A percentile compares a stretch with the other conserved stretches of the same genome.
phyloP scores from a whole-genome alignment of 1,140 invertebrate genomes.

The Medauroidea extradentata region DNA sequence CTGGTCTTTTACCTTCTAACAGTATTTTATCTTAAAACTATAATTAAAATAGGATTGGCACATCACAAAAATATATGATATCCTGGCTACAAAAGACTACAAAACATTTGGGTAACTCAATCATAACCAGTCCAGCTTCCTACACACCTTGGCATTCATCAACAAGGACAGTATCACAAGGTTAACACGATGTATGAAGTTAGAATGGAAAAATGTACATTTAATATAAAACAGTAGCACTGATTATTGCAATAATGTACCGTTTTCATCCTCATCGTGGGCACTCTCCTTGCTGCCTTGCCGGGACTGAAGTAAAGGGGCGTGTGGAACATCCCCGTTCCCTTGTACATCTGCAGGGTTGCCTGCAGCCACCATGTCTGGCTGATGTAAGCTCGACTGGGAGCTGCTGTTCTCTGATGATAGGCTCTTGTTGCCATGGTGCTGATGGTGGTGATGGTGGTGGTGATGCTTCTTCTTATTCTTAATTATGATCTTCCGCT shows the following conservation, averaged over 20 bases:
- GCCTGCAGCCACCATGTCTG: slow-evolving; percentile 35
- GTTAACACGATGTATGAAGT: no score
- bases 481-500: slow-evolving; percentile 94
- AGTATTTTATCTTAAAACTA: no score
- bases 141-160: no score
- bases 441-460: slow-evolving; percentile 49
- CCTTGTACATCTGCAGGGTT: slow-evolving; percentile 36
- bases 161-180: no score
- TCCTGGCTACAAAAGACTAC: no score
- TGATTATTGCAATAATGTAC: slow-evolving; percentile 25
- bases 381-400: slow-evolving; percentile 32
- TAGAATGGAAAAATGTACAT: no score
- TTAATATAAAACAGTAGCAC: no score
- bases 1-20: no score
- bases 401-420: slow-evolving; percentile 38
- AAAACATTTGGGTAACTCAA: no score
- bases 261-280: slow-evolving; percentile 50
- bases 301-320: slow-evolving; percentile 55
- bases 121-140: no score
- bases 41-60: no score
- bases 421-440: slow-evolving; percentile 7
- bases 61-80: no score
- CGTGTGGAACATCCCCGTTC: slow-evolving; percentile 56
- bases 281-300: slow-evolving; percentile 60
- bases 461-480: slow-evolving; percentile 96